Evolutionary conservation across 2,888 invertebrate species (phyloP).

Genomic region (Macrosiphum euphorbiae): DNA sequence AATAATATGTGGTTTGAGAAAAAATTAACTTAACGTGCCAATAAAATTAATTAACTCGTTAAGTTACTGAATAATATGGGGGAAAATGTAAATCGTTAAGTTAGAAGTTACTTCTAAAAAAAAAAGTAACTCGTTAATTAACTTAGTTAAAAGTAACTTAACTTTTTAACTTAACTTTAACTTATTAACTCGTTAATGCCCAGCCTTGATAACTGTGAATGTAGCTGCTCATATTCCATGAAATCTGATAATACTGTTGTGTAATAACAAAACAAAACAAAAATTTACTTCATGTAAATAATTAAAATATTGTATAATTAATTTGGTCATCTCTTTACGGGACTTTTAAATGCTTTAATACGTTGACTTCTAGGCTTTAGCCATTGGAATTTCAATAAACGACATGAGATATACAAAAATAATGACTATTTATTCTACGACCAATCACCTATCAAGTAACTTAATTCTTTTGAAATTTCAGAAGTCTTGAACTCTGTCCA

Average conservation of each 20-base stretch:
- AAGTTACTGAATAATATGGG: too few relatives aligned
- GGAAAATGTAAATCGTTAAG: too few relatives aligned
- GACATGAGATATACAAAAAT: neutral
- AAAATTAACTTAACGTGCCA: too few relatives aligned
- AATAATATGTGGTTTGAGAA: too few relatives aligned
- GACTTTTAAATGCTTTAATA: neutral
- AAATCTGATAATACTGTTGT: neutral
- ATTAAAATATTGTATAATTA: neutral
- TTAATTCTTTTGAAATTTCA: neutral
- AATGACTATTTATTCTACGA: neutral
- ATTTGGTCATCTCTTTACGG: neutral
- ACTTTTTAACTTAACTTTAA: too few relatives aligned
- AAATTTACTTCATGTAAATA: neutral
- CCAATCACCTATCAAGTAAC: too few relatives aligned
- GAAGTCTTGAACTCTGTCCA: neutral
- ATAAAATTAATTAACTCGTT: too few relatives aligned
- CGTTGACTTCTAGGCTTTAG: neutral
- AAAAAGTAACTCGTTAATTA: too few relatives aligned
- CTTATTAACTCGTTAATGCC: too few relatives aligned
- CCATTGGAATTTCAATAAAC: neutral
- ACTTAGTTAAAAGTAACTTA: too few relatives aligned
- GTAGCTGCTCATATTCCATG: neutral
- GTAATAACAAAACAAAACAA: neutral
- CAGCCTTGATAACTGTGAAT: too few relatives aligned
- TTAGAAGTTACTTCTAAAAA: too few relatives aligned